Evolutionary conservation across 2,113 vertebrate genomes (phyloP).

Genomic region (Dinomys branickii): DNA sequence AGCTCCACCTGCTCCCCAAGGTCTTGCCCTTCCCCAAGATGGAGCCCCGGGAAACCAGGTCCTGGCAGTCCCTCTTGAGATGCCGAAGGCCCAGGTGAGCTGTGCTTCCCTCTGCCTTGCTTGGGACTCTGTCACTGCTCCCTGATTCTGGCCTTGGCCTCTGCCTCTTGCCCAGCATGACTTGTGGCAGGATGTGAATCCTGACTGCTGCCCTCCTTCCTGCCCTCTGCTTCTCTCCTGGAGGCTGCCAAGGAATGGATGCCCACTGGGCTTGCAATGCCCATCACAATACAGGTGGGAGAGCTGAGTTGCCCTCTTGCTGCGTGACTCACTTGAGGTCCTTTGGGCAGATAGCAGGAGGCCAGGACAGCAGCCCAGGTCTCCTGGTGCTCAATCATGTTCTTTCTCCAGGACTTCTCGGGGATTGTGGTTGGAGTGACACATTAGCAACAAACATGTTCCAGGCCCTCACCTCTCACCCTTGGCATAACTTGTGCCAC

Average conservation of each 20-base stretch:
- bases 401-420: conserved; percentile 55
- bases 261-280: background rate
- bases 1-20: conserved; percentile 62
- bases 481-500: background rate
- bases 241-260: conserved; percentile 33
- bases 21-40: conserved; percentile 56
- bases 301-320: conserved; percentile 3
- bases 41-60: conserved; percentile 61
- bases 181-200: background rate
- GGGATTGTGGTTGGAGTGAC: background rate
- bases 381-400: background rate
- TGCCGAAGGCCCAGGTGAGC: conserved; percentile 57
- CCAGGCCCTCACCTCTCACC: background rate
- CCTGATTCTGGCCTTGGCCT: background rate
- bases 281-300: background rate
- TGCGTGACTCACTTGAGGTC: background rate
- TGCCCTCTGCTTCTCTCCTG: background rate
- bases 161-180: conserved; percentile 49
- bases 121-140: conserved; percentile 26
- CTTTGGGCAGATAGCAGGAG: background rate
- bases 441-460: background rate
- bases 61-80: conserved; percentile 62
- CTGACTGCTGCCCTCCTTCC: background rate
- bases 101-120: conserved; percentile 51
- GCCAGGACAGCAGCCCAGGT: background rate